phyloP scores from a whole-genome alignment of 2,888 invertebrate genomes.

The Pardosa pseudoannulata region DNA sequence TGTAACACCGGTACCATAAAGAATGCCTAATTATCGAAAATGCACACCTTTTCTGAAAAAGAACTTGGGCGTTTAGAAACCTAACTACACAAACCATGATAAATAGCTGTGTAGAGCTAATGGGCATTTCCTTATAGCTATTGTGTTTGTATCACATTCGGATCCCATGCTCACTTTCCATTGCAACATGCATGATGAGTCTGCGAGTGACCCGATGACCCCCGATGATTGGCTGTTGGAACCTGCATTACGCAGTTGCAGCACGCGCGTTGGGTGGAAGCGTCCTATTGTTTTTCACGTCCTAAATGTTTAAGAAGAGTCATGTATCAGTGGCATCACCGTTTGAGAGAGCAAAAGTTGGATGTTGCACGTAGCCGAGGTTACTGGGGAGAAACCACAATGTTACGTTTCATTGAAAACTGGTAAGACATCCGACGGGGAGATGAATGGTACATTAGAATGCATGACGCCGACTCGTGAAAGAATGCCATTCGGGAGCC shows the following conservation, averaged over 20 bases:
- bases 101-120: not conserved
- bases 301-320: not conserved
- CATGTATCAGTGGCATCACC: not conserved
- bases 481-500: too few species aligned
- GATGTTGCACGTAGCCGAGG: not conserved
- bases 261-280: not conserved
- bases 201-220: not conserved
- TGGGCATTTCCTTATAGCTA: not conserved
- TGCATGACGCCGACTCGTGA: too few species aligned
- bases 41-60: too few species aligned
- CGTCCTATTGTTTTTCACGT: not conserved
- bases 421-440: too few species aligned
- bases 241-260: not conserved
- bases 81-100: not conserved
- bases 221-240: not conserved
- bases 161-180: not conserved
- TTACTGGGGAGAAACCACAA: not conserved
- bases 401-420: not conserved
- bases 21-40: too few species aligned
- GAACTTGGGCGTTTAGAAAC: too few species aligned
- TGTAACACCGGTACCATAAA: too few species aligned
- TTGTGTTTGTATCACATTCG: not conserved
- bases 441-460: too few species aligned
- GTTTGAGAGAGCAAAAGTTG: not conserved
- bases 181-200: not conserved